Conservation (phyloP, 1,140 invertebrate genomes). For the Onthophagus taurus region DNA sequence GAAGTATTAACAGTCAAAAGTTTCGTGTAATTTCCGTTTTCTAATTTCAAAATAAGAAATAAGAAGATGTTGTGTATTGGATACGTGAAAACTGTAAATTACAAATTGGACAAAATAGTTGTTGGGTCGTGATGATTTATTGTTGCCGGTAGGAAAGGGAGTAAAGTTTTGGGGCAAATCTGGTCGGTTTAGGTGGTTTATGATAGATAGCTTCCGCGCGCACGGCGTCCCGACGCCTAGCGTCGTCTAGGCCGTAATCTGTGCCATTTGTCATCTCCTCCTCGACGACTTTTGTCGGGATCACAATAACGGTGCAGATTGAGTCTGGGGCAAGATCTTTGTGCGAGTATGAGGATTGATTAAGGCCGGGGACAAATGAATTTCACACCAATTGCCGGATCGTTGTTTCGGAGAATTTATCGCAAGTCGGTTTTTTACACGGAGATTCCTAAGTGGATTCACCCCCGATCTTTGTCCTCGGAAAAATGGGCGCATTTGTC, state of each 20-base stretch:
- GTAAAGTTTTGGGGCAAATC: too few relatives aligned
- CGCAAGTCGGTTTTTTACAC: conserved; percentile 17
- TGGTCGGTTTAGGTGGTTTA: conserved; percentile 20
- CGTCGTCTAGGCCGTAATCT: conserved; percentile 31
- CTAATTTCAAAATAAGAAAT: too few relatives aligned
- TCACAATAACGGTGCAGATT: conserved; percentile 28
- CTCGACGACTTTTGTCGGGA: conserved; percentile 27
- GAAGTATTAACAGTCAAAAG: too few relatives aligned
- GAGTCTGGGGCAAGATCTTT: conserved; percentile 27
- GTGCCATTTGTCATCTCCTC: conserved; percentile 30
- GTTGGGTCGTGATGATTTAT: too few relatives aligned
- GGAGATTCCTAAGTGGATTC: conserved; percentile 6
- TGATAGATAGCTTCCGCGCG: conserved; percentile 27
- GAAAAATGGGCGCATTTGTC: conserved; percentile 11
- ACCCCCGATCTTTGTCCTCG: background rate
- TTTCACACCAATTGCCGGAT: conserved; percentile 32
- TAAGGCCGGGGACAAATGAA: conserved; percentile 32
- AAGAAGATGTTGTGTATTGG: too few relatives aligned
- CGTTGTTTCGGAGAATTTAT: conserved; percentile 28
- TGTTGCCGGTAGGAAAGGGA: too few relatives aligned
- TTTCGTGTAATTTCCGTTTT: too few relatives aligned
- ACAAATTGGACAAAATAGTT: too few relatives aligned
- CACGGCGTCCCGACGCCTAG: conserved; percentile 26
- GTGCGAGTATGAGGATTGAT: conserved; percentile 33
- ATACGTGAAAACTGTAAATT: too few relatives aligned